Evolutionary conservation across 1,140 invertebrate genomes (phyloP).

Genomic region (Drosophila arizonae): DNA sequence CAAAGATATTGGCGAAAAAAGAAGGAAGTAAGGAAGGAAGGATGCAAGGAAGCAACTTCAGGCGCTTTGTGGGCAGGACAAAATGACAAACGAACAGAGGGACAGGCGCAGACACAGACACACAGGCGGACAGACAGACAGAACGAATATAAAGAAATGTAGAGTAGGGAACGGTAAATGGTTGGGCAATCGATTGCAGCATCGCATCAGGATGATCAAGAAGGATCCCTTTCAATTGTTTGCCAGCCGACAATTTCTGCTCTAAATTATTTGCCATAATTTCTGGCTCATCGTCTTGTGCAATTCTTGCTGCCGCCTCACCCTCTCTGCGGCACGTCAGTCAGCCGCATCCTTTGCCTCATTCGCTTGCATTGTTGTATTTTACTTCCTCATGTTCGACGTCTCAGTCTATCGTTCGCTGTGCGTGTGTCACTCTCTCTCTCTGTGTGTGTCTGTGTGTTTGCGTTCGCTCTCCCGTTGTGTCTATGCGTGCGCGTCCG

Average conservation of each 20-base stretch:
- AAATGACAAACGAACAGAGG: constrained; percentile 72
- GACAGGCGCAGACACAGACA: constrained; percentile 20
- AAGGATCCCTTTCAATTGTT: constrained; percentile 58
- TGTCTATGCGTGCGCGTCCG: constrained; percentile 15
- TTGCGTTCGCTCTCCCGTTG: constrained; percentile 40
- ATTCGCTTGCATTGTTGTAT: constrained; percentile 58
- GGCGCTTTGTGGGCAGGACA: constrained; percentile 50
- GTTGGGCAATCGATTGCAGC: constrained; percentile 27
- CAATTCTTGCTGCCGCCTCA: constrained; percentile 32
- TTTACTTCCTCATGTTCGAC: constrained; percentile 70
- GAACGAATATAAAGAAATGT: constrained; percentile 18
- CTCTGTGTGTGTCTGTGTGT: constrained; percentile 10
- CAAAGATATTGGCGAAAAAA: too few relatives aligned
- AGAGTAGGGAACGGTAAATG: constrained; percentile 14
- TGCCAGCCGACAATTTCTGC: constrained; percentile 67
- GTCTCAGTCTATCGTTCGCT: constrained; percentile 48
- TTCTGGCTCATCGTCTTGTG: constrained; percentile 56
- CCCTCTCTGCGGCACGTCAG: constrained; percentile 33
- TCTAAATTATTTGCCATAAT: constrained; percentile 82
- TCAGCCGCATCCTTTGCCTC: constrained; percentile 60
- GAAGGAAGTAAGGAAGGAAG: too few relatives aligned
- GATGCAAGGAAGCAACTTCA: constrained; percentile 6
- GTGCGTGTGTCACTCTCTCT: constrained; percentile 33
- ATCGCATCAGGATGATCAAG: constrained; percentile 36
- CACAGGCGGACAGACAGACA: not conserved